Evolutionary conservation across 2,888 invertebrate genomes (phyloP), one percentile per base, ranked within the genome.

Genomic region (Pachymerium ferrugineum): DNA sequence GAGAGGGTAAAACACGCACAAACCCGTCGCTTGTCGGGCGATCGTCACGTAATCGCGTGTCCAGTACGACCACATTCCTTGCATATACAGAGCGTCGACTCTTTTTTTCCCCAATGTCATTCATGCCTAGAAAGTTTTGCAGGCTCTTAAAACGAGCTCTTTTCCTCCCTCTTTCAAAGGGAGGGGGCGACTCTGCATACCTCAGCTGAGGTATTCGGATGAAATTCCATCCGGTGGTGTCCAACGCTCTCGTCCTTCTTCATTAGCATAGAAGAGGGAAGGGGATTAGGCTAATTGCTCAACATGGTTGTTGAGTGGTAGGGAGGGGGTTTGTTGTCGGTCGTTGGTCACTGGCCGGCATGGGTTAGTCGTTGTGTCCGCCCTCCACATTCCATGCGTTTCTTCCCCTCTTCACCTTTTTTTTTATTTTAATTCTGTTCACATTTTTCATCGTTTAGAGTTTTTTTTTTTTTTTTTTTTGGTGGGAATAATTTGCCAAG

Each of bases 261-360:
- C 47, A 47, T 47, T 47, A 19, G 47, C 47, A 47, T 47, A n/a
- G 14, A 47, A 14, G 47, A 47, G 47, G 16, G 47, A 19, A n/a
- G n/a, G 10, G 22, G 47, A 47, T 47, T 47, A 47, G 47, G 47
- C 47, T 47, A 47, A 47, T 47, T 47, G 47, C 47, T 47, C 47
- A n/a, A n/a, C n/a, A n/a, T n/a, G n/a, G n/a, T n/a, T 47, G 47
- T 16, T 16, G 47, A 22, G 47, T 19, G 47, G 47, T 47, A 6
- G 47, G 47, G n/a, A 16, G 22, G 19, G 47, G n/a, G 47, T 8
- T n/a, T 47, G 47, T 16, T n/a, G n/a, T n/a, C n/a, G n/a, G n/a
- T n/a, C n/a, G n/a, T n/a, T 47, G 47, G 47, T 47, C 47, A 47
- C n/a, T 47, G 47, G 47, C 47, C 47, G 47, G 47, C 19, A 47